Base-by-base conservation (phyloP, 2,113 vertebrate genomes). In the Lethenteron camtschaticum region DNA sequence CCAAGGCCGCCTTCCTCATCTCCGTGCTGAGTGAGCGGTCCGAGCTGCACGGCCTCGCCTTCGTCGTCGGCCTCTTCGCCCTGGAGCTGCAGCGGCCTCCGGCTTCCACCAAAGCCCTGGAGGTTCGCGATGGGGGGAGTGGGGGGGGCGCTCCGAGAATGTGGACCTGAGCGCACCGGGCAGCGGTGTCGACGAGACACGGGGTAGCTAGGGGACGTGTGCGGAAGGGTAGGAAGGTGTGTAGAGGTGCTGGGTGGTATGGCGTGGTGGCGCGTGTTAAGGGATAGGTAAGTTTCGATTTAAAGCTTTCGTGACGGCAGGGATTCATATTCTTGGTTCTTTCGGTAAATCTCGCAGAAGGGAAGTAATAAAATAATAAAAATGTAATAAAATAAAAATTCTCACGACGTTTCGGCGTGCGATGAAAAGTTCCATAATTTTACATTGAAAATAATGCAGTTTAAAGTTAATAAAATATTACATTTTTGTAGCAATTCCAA, bases 61-160 rank as follows among this genome's bases (percentile, higher is more conserved):
- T 96, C 77, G 85, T 72, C 75, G 91, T 89, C 4, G 94, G 92
- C 76, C 96, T 99, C 90, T 99, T 99, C 81, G 91, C 94, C 59
- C 77, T 99, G 79, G 94, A 99, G 73, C 82, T 99, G 12, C 92
- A 96, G 82, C 86, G 94, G 74, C 94, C 92, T 1, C 94, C 94
- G 1, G 94, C 94, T 11, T 99, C 94, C 68, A 99, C 94, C 71
- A 99, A 99, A 78, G 94, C 94, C 74, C 78, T 97, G 75, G 94
- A 97, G 84, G 84, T 86, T 74, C 70, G 59, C 13, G 59, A 8
- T 5, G 16, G 59, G 3, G 13, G 59, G 59, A 8, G 59, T 63
- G 59, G 59, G 16, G 59, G 13, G 59, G 59, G 59, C 3, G 16
- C 59, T 14, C 13, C 13, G 59, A 63, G 59, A 14, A 18, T 7